Evolutionary conservation across 2,113 vertebrate species (phyloP).

Genomic region (Sander vitreus): DNA sequence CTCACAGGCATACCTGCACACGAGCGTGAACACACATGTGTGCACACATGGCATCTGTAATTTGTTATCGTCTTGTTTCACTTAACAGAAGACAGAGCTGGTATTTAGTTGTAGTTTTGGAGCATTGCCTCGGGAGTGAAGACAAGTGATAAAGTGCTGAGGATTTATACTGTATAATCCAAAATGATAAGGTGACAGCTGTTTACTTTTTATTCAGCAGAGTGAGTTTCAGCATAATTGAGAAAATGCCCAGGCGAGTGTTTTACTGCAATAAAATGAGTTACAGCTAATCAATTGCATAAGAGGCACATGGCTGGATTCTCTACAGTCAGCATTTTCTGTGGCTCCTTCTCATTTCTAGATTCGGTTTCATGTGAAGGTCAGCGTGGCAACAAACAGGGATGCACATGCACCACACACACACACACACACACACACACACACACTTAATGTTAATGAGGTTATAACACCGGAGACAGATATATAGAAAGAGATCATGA

Average conservation of each 20-base stretch:
- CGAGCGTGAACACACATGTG: neutral
- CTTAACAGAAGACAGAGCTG: conserved; percentile 21
- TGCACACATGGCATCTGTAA: neutral
- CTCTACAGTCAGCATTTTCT: conserved; percentile 77
- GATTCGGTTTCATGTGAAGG: conserved; percentile 82
- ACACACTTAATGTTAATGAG: conserved; percentile 57
- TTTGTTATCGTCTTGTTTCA: conserved; percentile 29
- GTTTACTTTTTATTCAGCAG: conserved; percentile 66
- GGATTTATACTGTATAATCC: conserved; percentile 54
- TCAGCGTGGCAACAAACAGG: conserved; percentile 65
- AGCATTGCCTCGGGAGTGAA: neutral
- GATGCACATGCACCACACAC: conserved; percentile 5
- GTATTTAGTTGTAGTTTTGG: conserved; percentile 29
- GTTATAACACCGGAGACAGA: conserved; percentile 34
- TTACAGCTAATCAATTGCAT: conserved; percentile 77
- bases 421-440: conserved; percentile 35
- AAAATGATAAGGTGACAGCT: conserved; percentile 69
- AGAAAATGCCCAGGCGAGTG: conserved; percentile 60
- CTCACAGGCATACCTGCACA: neutral
- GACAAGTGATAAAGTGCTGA: conserved; percentile 46
- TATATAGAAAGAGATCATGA: conserved; percentile 25
- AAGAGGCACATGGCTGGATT: conserved; percentile 58
- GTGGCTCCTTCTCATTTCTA: conserved; percentile 71
- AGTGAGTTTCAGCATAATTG: conserved; percentile 68
- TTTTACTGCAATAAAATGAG: conserved; percentile 76